These are phyloP conservation scores for Microplitis manilae DNA, from an alignment of 2,888 invertebrate genomes.

Conservation along the genomic window DNA sequence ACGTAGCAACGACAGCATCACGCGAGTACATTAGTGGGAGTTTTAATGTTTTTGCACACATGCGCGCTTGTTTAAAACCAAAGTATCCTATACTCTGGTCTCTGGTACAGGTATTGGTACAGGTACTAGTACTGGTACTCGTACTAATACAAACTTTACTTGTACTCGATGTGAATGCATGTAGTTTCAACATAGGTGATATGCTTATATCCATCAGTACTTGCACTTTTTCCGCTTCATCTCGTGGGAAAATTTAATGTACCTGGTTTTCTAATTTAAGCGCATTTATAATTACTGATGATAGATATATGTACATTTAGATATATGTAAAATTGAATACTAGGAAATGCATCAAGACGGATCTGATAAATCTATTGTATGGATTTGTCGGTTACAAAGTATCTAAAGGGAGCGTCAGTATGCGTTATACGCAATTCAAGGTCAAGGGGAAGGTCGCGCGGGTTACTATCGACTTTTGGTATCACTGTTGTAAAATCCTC, in stretches of 20 bases:
- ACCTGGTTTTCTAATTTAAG: background rate
- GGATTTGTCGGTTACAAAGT: background rate
- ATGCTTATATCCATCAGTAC: constrained; percentile 2
- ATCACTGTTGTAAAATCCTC: constrained; percentile 13
- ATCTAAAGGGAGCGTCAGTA: background rate
- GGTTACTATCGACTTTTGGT: constrained; percentile 30
- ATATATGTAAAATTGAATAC: background rate
- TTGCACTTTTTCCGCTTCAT: constrained; percentile 32
- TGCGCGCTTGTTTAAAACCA: background rate
- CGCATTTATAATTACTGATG: background rate
- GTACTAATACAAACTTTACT: background rate
- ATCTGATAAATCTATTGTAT: background rate
- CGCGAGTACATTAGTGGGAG: background rate
- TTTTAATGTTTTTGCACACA: background rate
- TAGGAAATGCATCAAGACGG: background rate
- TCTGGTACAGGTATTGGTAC: background rate
- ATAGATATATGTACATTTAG: background rate
- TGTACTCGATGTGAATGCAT: background rate
- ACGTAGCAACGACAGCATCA: constrained; percentile 1
- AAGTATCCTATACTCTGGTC: background rate
- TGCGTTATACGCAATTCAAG: constrained; percentile 31
- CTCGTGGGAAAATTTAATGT: constrained; percentile 40
- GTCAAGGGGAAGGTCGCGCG: constrained; percentile 45
- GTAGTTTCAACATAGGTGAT: background rate
- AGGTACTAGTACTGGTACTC: too few species aligned